Percentiles rank a stretch among this genome's conserved stretches.
Conservation (phyloP, 2,888 invertebrate genomes). For the Nysson spinosus region DNA sequence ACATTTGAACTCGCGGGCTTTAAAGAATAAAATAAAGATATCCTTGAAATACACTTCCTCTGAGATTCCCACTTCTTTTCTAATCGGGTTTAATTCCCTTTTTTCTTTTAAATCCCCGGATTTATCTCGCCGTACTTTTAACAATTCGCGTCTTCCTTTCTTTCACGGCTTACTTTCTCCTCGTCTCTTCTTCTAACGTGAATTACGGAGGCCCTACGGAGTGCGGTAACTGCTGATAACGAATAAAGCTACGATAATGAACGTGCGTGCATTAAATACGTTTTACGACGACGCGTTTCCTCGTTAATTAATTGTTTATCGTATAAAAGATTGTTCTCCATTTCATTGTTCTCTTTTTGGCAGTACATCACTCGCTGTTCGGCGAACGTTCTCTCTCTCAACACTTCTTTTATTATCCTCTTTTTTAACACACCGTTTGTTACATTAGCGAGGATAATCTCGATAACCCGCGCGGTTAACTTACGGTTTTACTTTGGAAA, state of each 20-base stretch:
- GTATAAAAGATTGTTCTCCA: slow-evolving; percentile 48
- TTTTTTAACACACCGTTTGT: too few species aligned
- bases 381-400: slow-evolving; percentile 3
- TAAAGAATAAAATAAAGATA: too few species aligned
- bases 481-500: neutral
- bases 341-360: slow-evolving; percentile 10
- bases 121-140: too few species aligned
- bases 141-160: too few species aligned
- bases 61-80: neutral
- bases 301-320: slow-evolving; percentile 48
- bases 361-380: slow-evolving; percentile 17
- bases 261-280: slow-evolving; percentile 73
- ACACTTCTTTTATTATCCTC: too few species aligned
- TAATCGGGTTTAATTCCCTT: too few species aligned
- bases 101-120: too few species aligned
- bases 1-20: too few species aligned
- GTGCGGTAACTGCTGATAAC: slow-evolving; percentile 75
- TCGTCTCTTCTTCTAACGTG: slow-evolving; percentile 44
- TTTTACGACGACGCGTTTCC: slow-evolving; percentile 62
- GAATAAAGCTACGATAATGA: slow-evolving; percentile 76
- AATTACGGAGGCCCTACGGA: slow-evolving; percentile 74
- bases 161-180: neutral
- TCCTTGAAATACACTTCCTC: slow-evolving; percentile 2
- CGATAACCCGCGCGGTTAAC: too few species aligned
- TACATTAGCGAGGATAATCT: too few species aligned